Percentiles rank a stretch among this genome's conserved stretches.
These are phyloP conservation scores for Portunus trituberculatus DNA, from an alignment of 1,140 invertebrate species.

Conservation along the genomic window DNA sequence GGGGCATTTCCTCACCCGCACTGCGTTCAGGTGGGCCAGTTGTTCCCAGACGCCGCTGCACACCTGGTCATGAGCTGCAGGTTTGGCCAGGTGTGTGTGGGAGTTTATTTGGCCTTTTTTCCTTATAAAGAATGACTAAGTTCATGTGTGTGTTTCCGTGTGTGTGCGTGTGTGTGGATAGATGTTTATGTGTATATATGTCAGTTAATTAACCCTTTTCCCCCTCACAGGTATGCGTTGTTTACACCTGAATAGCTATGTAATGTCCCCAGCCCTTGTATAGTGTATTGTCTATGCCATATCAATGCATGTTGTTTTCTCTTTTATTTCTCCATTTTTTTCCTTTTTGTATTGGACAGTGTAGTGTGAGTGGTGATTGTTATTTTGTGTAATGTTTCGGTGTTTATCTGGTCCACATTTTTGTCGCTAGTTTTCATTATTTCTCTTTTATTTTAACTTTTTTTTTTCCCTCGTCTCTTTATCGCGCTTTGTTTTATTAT, in stretches of 20 bases:
- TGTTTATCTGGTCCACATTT: not conserved
- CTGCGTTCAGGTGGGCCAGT: not conserved
- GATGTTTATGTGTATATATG: not conserved
- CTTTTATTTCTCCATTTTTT: not conserved
- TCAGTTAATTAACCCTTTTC: not conserved
- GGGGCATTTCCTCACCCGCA: not conserved
- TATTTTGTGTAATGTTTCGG: not conserved
- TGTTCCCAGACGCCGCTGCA: not conserved
- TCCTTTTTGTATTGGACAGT: no score
- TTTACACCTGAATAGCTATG: not conserved
- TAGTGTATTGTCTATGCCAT: not conserved
- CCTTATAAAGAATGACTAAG: not conserved
- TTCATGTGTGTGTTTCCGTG: not conserved
- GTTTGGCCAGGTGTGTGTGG: not conserved
- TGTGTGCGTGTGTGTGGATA: not conserved
- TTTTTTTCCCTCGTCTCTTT: not conserved
- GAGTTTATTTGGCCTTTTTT: not conserved
- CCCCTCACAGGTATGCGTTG: not conserved
- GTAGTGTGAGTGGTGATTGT: no score
- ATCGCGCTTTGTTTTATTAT: not conserved
- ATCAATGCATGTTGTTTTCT: not conserved
- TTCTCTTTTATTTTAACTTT: not conserved
- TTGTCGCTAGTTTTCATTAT: not conserved
- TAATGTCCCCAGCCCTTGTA: not conserved
- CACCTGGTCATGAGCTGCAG: not conserved